phyloP scores from a whole-genome alignment of 2,113 vertebrate species.

The Aramus guarauna region DNA sequence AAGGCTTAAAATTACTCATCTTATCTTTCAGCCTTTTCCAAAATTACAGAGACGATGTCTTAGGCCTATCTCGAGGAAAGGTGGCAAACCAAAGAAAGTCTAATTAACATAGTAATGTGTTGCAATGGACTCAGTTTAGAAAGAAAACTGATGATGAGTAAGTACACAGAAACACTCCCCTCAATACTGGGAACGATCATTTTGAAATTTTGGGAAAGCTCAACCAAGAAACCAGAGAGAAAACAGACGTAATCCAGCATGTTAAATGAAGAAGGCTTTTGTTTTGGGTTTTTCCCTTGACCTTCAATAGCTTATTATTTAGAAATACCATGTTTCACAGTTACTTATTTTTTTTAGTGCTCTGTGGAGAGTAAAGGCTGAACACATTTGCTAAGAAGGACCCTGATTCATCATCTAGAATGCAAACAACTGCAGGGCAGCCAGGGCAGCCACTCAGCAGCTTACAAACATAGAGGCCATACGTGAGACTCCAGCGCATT shows the following conservation, averaged over 20 bases:
- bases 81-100: not conserved
- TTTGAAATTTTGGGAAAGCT: not conserved
- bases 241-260: not conserved
- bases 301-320: not conserved
- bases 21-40: slow-evolving; percentile 30
- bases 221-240: not conserved
- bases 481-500: not conserved
- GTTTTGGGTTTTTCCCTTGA: not conserved
- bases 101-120: not conserved
- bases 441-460: not conserved
- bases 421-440: not conserved
- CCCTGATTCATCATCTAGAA: not conserved
- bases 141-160: not conserved
- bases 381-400: not conserved
- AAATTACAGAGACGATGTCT: not conserved
- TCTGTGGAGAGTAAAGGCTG: not conserved
- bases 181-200: not conserved
- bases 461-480: not conserved
- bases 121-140: not conserved
- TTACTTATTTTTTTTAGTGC: not conserved
- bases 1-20: slow-evolving; percentile 29
- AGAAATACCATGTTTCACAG: not conserved
- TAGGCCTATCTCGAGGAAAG: not conserved
- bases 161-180: not conserved
- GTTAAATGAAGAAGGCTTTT: not conserved